These are phyloP conservation scores for Strigops habroptila DNA, from an alignment of 2,113 vertebrate genomes.

Conservation along the genomic window DNA sequence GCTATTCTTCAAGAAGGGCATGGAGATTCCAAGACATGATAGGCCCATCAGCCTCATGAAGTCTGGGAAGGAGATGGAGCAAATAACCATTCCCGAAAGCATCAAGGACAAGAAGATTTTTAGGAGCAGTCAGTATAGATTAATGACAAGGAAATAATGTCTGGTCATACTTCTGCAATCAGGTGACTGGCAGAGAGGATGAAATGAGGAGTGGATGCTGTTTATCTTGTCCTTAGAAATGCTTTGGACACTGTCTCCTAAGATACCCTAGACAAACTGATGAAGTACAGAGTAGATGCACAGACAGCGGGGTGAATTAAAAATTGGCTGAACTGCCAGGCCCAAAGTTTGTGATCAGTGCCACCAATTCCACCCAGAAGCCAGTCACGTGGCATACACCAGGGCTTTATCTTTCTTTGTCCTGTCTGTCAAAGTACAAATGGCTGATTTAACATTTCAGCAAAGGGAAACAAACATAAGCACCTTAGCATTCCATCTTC, in stretches of 20 bases:
- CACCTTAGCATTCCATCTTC: not conserved
- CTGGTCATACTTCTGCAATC: not conserved
- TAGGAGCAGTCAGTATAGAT: not conserved
- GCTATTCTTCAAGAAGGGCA: rapidly evolving
- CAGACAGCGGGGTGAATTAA: not conserved
- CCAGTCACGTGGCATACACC: not conserved
- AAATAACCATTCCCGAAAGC: not conserved
- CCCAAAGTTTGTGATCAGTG: not conserved
- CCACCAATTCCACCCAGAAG: not conserved
- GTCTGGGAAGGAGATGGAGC: not conserved
- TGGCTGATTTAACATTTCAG: not conserved
- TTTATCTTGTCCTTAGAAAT: not conserved
- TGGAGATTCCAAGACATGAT: not conserved
- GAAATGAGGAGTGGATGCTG: not conserved
- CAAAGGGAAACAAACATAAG: not conserved
- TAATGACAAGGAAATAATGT: not conserved
- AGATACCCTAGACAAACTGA: not conserved
- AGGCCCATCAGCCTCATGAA: not conserved
- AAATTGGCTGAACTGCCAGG: not conserved
- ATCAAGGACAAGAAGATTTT: not conserved
- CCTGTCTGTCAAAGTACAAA: not conserved
- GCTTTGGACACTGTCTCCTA: not conserved
- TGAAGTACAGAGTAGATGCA: not conserved
- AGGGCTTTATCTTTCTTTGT: not conserved
- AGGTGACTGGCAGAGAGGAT: not conserved